Evolutionary conservation across 2,113 vertebrate species (phyloP).

Genomic region (Motacilla tschutschensis): DNA sequence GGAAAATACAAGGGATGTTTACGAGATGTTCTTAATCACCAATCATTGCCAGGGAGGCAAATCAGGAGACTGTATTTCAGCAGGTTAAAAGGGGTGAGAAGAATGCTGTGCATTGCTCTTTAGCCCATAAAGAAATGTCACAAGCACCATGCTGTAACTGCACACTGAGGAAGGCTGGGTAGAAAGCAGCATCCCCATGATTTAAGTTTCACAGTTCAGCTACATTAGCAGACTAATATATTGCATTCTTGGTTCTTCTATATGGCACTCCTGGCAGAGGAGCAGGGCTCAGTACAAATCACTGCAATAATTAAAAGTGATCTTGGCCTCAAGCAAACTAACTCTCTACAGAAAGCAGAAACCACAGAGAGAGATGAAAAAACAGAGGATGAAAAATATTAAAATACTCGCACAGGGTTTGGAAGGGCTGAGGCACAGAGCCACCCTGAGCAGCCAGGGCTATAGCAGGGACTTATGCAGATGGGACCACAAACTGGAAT

Average conservation of each 20-base stretch:
- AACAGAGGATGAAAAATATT: background rate
- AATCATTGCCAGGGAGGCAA: background rate
- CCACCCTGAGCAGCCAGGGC: background rate
- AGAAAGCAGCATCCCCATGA: background rate
- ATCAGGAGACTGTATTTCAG: conserved; percentile 25
- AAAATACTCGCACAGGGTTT: background rate
- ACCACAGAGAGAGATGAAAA: background rate
- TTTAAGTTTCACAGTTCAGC: conserved; percentile 38
- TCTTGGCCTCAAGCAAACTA: conserved; percentile 15
- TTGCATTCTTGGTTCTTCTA: conserved; percentile 15
- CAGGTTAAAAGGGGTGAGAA: conserved; percentile 29
- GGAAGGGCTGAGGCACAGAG: background rate
- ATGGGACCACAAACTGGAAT: background rate
- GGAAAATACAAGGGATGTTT: conserved; percentile 30
- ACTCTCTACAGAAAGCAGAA: background rate
- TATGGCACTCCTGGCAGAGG: background rate
- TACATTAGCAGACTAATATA: conserved; percentile 5
- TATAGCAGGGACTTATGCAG: background rate
- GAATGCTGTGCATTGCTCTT: conserved; percentile 10
- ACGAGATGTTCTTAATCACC: conserved; percentile 23
- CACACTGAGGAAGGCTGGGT: background rate
- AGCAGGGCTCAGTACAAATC: conserved; percentile 28
- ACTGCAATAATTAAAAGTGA: conserved; percentile 34
- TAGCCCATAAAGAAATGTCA: conserved; percentile 32
- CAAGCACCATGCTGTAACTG: background rate